Base-by-base conservation (phyloP, 2,113 vertebrate species). In the Seriola quinqueradiata region DNA sequence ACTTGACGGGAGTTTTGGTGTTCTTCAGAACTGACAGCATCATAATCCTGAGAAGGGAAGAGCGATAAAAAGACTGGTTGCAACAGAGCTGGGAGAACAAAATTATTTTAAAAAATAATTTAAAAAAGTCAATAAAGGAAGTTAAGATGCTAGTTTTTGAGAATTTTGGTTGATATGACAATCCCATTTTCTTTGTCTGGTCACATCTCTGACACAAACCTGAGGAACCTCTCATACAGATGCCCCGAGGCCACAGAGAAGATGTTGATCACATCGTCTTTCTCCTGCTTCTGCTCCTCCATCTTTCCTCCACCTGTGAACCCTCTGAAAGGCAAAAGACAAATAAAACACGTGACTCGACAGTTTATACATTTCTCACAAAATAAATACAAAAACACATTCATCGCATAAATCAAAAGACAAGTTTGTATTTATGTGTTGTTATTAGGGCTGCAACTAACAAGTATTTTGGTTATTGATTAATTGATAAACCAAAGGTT, bases 191-290 rank as follows among this genome's bases (percentile, higher is more conserved):
- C 32, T 12, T 34, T 48, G 19, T 34, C 48, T 34, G 64, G 70
- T 85, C 46, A 64, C 63, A 50, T 40, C n/a, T 67, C 3, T 11
- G 52, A 69, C 5, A 44, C 95, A 93, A 70, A 99, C 98, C 98
- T 97, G 77, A 99, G 96, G 94, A 99, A 99, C 89, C 98, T 93
- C 90, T 99, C 98, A 14, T 99, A 99, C 0, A 99, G 95, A 90
- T 99, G 98, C 82, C 98, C 98, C 5, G 98, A 99, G 46, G 98
- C 98, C 92, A 99, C 95, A 0, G 98, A 99, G 95, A 99, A 99
- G 82, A 99, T 99, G 89, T 99, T 99, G 87, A 99, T 96, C 25
- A 99, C 96, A 55, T 98, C 95, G 3, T 99, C 97, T 82, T 99
- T 99, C 48, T 98, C 97, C 81, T 94, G 96, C 89, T 97, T 99